Conservation (phyloP, 2,113 vertebrate genomes). For the Dryoscopus gambensis region DNA sequence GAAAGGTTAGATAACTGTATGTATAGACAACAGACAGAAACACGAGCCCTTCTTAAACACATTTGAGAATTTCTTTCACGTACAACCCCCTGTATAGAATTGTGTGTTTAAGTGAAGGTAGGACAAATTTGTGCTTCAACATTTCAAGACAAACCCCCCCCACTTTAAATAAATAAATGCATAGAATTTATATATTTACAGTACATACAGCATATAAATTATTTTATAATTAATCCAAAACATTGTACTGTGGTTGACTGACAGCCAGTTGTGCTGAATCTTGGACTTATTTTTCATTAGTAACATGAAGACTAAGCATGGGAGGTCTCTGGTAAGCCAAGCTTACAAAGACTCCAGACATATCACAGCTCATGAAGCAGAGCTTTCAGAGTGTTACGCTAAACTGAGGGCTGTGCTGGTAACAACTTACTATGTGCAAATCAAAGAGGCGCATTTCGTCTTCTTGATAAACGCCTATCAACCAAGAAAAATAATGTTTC, state of each 20-base stretch:
- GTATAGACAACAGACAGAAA: neutral
- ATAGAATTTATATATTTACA: conserved; percentile 69
- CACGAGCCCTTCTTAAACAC: neutral
- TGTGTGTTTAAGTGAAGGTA: neutral
- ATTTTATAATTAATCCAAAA: conserved; percentile 16
- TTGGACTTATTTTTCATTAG: neutral
- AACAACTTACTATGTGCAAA: neutral
- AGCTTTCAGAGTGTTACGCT: neutral
- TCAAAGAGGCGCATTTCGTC: neutral
- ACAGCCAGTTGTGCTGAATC: neutral
- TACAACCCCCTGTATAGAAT: neutral
- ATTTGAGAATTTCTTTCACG: neutral
- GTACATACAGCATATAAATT: conserved; percentile 67
- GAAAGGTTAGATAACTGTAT: neutral
- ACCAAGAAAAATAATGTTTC: neutral
- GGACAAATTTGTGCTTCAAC: neutral
- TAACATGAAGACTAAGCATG: neutral
- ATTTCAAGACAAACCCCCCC: neutral
- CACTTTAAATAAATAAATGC: conserved; percentile 74
- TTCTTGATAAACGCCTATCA: neutral
- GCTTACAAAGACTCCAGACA: neutral
- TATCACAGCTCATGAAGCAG: neutral
- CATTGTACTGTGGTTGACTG: neutral
- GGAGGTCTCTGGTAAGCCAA: neutral
- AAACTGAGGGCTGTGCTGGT: neutral